These are phyloP conservation scores for Saimiri boliviensis DNA, from an alignment of 2,113 vertebrate species.

Conservation along the genomic window DNA sequence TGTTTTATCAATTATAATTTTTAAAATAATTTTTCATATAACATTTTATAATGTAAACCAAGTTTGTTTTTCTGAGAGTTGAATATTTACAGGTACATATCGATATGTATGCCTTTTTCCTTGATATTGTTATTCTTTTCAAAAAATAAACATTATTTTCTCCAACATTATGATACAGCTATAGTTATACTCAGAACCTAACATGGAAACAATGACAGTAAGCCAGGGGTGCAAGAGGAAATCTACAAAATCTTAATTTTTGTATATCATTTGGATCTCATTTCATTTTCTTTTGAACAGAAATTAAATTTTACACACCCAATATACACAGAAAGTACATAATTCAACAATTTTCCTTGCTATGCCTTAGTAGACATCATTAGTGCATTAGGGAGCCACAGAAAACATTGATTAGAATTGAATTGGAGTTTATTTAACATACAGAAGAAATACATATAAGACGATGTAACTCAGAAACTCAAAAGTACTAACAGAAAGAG, in stretches of 20 bases:
- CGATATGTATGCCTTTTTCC: not conserved
- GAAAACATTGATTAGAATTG: not conserved
- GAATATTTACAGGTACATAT: not conserved
- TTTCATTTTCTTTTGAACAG: not conserved
- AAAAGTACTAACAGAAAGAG: not conserved
- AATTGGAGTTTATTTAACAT: not conserved
- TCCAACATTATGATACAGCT: not conserved
- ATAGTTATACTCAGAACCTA: not conserved
- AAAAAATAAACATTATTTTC: not conserved
- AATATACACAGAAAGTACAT: not conserved
- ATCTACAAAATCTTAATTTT: not conserved
- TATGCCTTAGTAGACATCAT: not conserved
- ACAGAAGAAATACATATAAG: not conserved
- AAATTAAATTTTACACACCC: not conserved
- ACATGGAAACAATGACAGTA: not conserved
- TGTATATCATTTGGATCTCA: not conserved
- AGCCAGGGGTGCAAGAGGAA: not conserved
- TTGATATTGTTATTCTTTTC: not conserved
- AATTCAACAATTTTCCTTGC: not conserved
- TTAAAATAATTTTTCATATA: not conserved
- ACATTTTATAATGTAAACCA: not conserved
- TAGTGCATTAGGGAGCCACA: not conserved
- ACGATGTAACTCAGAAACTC: not conserved
- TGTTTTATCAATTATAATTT: not conserved
- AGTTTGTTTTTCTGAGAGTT: not conserved